These are phyloP conservation scores for Helarctos malayanus DNA, from an alignment of 2,797 vertebrate genomes.

Conservation along the genomic window DNA sequence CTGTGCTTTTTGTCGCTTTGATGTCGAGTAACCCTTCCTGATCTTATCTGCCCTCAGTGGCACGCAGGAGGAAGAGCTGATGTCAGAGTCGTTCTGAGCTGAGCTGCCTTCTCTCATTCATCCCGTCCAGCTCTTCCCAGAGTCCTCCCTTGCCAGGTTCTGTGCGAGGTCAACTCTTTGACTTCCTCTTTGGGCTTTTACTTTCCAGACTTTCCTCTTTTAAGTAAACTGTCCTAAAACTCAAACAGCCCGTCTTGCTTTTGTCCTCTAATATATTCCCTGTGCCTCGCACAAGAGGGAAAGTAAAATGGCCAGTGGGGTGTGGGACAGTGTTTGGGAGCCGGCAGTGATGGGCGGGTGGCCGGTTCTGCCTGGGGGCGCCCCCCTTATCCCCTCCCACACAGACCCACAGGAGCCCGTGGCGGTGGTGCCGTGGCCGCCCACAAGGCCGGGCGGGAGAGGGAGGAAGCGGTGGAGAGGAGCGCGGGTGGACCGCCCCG, in stretches of 20 bases:
- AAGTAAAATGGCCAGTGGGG: not conserved
- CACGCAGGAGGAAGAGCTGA: not conserved
- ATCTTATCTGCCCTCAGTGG: not conserved
- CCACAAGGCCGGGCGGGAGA: too few relatives aligned
- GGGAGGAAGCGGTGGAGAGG: not conserved
- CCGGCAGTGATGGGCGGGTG: not conserved
- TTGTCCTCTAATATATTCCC: not conserved
- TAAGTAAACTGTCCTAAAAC: not conserved
- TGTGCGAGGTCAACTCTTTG: not conserved
- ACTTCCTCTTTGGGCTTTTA: not conserved
- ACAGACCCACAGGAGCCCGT: not conserved
- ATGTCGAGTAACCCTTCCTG: not conserved
- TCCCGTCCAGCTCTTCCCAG: not conserved
- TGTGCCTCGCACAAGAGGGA: conserved; percentile 4
- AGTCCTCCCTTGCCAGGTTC: too few relatives aligned
- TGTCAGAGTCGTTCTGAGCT: not conserved
- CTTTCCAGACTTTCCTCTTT: not conserved
- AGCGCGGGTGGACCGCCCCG: accelerated
- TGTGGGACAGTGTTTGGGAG: not conserved
- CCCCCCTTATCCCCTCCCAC: not conserved
- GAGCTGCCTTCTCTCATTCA: not conserved
- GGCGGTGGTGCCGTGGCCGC: too few relatives aligned
- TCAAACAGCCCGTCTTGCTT: not conserved
- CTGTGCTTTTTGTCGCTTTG: not conserved
- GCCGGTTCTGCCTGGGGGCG: not conserved